Percentiles rank a stretch among this genome's conserved stretches.
phyloP scores from a whole-genome alignment of 2,888 invertebrate genomes.

The Epinotia demarniana region DNA sequence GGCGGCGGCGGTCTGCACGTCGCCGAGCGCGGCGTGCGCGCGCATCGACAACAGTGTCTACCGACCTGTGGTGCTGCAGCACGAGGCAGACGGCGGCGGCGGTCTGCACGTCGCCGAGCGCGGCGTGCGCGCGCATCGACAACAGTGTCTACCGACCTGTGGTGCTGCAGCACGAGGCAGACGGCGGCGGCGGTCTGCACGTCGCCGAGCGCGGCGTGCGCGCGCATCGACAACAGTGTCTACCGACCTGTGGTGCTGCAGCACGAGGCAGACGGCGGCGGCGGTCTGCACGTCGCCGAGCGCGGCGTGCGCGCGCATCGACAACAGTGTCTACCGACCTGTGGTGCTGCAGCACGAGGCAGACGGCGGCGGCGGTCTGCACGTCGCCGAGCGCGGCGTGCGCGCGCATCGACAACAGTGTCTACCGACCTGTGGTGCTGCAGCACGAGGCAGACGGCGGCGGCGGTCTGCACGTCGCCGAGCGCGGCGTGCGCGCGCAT shows the following conservation, averaged over 20 bases:
- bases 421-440: slow-evolving; percentile 83
- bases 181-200: slow-evolving; percentile 76
- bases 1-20: too few relatives aligned
- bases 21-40: too few relatives aligned
- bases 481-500: neutral
- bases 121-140: neutral
- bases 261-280: slow-evolving; percentile 65
- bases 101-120: slow-evolving; percentile 9
- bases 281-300: slow-evolving; percentile 57
- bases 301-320: too few relatives aligned
- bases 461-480: slow-evolving; percentile 18
- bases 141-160: slow-evolving; percentile 53
- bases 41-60: too few relatives aligned
- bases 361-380: slow-evolving; percentile 74
- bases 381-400: too few relatives aligned
- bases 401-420: too few relatives aligned
- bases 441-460: slow-evolving; percentile 91
- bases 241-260: neutral
- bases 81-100: slow-evolving; percentile 89
- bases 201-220: slow-evolving; percentile 6
- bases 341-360: neutral
- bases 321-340: neutral
- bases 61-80: slow-evolving; percentile 86
- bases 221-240: neutral
- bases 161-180: slow-evolving; percentile 92